Conservation (phyloP, 2,113 vertebrate genomes). For the Morone saxatilis region DNA sequence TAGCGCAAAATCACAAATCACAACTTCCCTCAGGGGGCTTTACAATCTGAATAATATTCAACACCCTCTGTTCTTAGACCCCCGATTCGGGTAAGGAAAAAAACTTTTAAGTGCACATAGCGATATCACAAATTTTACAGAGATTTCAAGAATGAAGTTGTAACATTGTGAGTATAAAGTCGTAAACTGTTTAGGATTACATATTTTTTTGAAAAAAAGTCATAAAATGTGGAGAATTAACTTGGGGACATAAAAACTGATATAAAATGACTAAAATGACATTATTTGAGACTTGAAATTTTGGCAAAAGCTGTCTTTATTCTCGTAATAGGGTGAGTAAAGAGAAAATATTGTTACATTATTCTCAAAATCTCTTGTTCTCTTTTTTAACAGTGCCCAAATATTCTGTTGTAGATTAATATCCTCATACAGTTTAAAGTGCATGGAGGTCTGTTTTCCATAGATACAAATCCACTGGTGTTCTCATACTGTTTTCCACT, state of each 20-base stretch:
- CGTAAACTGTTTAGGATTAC: too few species aligned
- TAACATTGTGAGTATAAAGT: background rate
- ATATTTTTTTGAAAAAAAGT: background rate
- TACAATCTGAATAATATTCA: too few species aligned
- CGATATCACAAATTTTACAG: too few species aligned
- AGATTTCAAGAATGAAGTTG: background rate
- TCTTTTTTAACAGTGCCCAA: background rate
- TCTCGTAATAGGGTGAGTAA: background rate
- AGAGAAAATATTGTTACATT: background rate
- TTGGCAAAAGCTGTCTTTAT: background rate
- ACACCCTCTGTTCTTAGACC: too few species aligned
- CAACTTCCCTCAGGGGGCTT: too few species aligned
- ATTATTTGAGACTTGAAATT: background rate
- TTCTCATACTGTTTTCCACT: background rate
- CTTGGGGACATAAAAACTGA: too few species aligned
- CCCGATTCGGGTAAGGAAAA: too few species aligned
- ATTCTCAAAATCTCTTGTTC: background rate
- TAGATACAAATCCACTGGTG: background rate
- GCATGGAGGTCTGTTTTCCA: background rate
- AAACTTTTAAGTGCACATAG: too few species aligned
- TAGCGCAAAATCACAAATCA: too few species aligned
- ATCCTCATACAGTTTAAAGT: too few species aligned
- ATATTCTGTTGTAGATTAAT: background rate
- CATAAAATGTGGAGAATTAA: background rate
- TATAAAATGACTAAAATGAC: too few species aligned